A percentile compares a stretch with the other conserved stretches of the same genome.
phyloP scores from a whole-genome alignment of 2,888 invertebrate genomes.

The Tigriopus californicus region DNA sequence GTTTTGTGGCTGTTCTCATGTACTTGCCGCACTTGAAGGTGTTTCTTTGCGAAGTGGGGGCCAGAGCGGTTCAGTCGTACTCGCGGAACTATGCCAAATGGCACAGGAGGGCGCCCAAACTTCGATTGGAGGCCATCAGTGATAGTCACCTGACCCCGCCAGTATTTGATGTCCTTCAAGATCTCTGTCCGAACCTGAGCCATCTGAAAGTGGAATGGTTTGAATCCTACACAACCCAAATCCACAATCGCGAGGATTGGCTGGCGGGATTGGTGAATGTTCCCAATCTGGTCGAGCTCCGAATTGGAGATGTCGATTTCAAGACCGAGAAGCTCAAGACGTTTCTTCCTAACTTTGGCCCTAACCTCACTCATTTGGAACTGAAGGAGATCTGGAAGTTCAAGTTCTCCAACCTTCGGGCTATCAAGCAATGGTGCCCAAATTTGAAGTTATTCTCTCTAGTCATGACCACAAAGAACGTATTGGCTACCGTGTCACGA shows the following conservation, averaged over 20 bases:
- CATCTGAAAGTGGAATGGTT: not conserved
- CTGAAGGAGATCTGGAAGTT: too few species aligned
- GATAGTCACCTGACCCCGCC: slow-evolving; percentile 4
- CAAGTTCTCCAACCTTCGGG: too few species aligned
- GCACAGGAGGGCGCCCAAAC: not conserved
- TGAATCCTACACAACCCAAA: too few species aligned
- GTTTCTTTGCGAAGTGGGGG: not conserved
- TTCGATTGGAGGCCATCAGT: not conserved
- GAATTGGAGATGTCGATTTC: too few species aligned
- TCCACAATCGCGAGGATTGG: too few species aligned
- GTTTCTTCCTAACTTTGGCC: too few species aligned
- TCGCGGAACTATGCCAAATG: not conserved
- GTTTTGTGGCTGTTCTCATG: not conserved
- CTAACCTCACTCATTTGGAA: too few species aligned
- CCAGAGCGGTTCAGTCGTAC: not conserved
- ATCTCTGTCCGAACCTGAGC: not conserved
- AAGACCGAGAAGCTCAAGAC: too few species aligned
- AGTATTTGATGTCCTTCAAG: not conserved
- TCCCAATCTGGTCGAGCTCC: too few species aligned
- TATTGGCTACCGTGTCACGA: not conserved
- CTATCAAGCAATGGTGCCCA: not conserved
- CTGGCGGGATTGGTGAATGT: too few species aligned
- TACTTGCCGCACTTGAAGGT: not conserved
- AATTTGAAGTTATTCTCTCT: not conserved
- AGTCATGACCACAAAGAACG: not conserved